Base-by-base conservation (phyloP, 2,113 vertebrate genomes). In the Daphoenositta chrysoptera region DNA sequence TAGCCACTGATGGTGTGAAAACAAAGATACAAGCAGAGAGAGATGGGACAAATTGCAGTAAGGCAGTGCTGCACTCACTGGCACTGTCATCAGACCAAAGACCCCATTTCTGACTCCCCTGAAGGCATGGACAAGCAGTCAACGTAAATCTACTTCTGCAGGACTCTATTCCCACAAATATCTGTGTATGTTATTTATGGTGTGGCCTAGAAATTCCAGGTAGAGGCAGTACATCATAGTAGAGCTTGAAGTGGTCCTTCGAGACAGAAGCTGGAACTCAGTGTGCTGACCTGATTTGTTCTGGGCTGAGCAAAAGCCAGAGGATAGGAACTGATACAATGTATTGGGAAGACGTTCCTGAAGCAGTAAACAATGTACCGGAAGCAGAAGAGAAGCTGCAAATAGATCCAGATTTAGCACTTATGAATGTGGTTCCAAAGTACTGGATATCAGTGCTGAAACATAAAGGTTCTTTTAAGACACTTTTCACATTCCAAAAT, bases 331-430 rank as follows among this genome's bases (percentile, higher is more conserved):
- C 69, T 72, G 79, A 61, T 37, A 13, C 37, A 56, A 92, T 13
- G 61, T 68, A 66, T 85, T 45, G 61, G 87, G 50, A 93, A 96
- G 81, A 91, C 65, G 54, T 96, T 88, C 83, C 90, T 83, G 71
- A 78, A 78, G 76, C 42, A 88, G 64, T 42, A 93, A 96, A 94
- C 91, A 96, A 94, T 80, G 64, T 78, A 68, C 76, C 7, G 48
- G 94, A 96, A 96, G 77, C 47, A 94, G 70, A 93, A 90, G 88
- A 83, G 71, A 81, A 92, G 80, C 71, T 56, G 69, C 56, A 94
- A 88, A 78, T 13, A 61, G 51, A 83, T 51, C 61, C 58, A 71
- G 91, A 87, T 83, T 94, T 92, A 94, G 71, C 42, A 45, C 47
- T 75, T 33, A 68, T 24, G 56, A 63, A 16, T 14, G 20, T 3